These are phyloP conservation scores for Hippoglossus hippoglossus DNA, from an alignment of 2,797 vertebrate species.

Conservation along the genomic window DNA sequence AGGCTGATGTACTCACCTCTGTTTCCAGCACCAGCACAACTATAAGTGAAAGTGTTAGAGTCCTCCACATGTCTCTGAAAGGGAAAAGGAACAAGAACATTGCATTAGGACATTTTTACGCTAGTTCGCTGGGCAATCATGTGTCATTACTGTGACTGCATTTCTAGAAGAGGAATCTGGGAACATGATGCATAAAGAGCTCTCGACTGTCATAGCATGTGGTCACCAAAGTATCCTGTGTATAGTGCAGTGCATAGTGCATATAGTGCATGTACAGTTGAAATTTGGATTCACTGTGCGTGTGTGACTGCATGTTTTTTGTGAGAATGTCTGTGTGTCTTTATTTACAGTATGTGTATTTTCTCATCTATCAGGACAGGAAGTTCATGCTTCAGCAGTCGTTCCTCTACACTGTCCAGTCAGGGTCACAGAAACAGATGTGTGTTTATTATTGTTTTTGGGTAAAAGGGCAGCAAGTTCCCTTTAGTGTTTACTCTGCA, in stretches of 20 bases:
- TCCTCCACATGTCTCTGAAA: constrained; percentile 74
- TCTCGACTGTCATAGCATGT: neutral
- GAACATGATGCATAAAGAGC: neutral
- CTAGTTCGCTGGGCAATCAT: neutral
- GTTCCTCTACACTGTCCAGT: constrained; percentile 46
- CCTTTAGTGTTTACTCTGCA: constrained; percentile 32
- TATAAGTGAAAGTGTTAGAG: constrained; percentile 50
- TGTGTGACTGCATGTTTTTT: neutral
- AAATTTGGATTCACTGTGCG: neutral
- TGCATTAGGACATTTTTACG: neutral
- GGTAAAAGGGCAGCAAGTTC: constrained; percentile 49
- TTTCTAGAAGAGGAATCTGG: neutral
- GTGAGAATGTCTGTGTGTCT: neutral
- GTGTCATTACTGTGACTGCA: neutral
- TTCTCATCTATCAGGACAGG: constrained; percentile 67
- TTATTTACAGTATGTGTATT: constrained; percentile 41
- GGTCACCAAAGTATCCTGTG: neutral
- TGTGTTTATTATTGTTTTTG: constrained; percentile 56
- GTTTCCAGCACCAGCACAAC: constrained; percentile 50
- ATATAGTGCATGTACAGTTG: neutral
- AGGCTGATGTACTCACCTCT: constrained; percentile 55
- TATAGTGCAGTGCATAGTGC: no score
- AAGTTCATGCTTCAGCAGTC: constrained; percentile 60
- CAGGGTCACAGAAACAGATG: constrained; percentile 64
- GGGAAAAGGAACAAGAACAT: constrained; percentile 10